These are phyloP conservation scores for Ophion slaviceki DNA, from an alignment of 2,888 invertebrate species.

Conservation along the genomic window DNA sequence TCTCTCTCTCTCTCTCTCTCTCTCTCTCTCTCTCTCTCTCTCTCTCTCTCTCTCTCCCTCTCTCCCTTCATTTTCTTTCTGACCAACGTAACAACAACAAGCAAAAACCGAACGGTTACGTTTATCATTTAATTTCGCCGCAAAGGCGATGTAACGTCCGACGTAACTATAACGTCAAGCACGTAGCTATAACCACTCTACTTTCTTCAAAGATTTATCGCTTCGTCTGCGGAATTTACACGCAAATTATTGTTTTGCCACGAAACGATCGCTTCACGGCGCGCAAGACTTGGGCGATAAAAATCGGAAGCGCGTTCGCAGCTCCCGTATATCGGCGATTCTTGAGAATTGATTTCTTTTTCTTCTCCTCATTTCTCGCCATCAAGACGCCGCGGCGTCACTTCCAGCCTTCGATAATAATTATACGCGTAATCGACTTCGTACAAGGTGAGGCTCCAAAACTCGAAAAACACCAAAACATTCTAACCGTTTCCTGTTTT, in stretches of 20 bases:
- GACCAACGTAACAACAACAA: conserved; percentile 47
- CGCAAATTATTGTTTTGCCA: conserved; percentile 4
- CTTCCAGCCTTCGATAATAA: background rate
- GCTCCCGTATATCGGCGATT: background rate
- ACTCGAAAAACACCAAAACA: background rate
- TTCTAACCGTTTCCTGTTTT: background rate
- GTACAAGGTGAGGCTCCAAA: background rate
- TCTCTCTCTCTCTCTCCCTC: background rate
- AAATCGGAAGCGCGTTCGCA: conserved; percentile 4
- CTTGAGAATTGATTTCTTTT: background rate
- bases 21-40: background rate
- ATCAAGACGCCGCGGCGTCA: background rate
- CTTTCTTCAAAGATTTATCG: conserved; percentile 39
- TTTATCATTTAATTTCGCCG: conserved; percentile 55
- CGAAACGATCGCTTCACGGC: conserved; percentile 11
- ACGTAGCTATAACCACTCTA: conserved; percentile 29
- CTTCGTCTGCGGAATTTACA: conserved; percentile 29
- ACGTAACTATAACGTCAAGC: conserved; percentile 29
- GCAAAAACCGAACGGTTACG: conserved; percentile 46
- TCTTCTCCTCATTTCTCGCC: background rate
- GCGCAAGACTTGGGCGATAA: background rate
- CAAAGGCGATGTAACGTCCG: conserved; percentile 44
- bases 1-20: conserved; percentile 4
- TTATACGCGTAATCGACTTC: background rate
- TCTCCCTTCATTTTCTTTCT: conserved; percentile 5